These are phyloP conservation scores for Sisyra nigra DNA, from an alignment of 2,888 invertebrate species.

Conservation along the genomic window DNA sequence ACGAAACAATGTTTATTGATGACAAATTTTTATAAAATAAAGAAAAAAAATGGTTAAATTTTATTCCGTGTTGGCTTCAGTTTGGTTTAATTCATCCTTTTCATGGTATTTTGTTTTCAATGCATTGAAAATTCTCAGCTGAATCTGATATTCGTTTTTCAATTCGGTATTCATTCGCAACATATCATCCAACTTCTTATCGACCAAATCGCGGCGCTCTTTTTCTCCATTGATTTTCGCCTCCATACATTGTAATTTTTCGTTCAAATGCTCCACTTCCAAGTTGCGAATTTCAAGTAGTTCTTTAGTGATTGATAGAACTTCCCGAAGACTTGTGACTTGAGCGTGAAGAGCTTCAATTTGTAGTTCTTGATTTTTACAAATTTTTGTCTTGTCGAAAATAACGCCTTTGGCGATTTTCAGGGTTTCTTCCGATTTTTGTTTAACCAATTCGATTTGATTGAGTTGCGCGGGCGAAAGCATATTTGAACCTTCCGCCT, in stretches of 20 bases:
- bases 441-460: slow-evolving; percentile 24
- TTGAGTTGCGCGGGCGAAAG: slow-evolving; percentile 18
- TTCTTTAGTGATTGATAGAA: slow-evolving; percentile 66
- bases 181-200: slow-evolving; percentile 54
- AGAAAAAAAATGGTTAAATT: background rate
- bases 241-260: slow-evolving; percentile 52
- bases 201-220: slow-evolving; percentile 48
- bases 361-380: slow-evolving; percentile 64
- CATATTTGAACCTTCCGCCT: slow-evolving; percentile 12
- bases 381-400: slow-evolving; percentile 59
- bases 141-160: slow-evolving; percentile 61
- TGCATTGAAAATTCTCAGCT: slow-evolving; percentile 52
- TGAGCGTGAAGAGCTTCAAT: slow-evolving; percentile 55
- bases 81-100: slow-evolving; percentile 16
- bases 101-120: slow-evolving; percentile 23
- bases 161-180: slow-evolving; percentile 57
- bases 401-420: slow-evolving; percentile 52
- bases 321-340: slow-evolving; percentile 62
- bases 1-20: background rate
- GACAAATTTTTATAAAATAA: background rate
- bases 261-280: slow-evolving; percentile 62
- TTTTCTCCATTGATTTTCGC: slow-evolving; percentile 53
- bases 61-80: slow-evolving; percentile 1
- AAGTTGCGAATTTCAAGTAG: slow-evolving; percentile 60
- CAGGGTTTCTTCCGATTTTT: slow-evolving; percentile 33